A percentile compares a stretch with the other conserved stretches of the same genome.
phyloP scores from a whole-genome alignment of 1,140 invertebrate genomes.

The Phymastichus coffea region DNA sequence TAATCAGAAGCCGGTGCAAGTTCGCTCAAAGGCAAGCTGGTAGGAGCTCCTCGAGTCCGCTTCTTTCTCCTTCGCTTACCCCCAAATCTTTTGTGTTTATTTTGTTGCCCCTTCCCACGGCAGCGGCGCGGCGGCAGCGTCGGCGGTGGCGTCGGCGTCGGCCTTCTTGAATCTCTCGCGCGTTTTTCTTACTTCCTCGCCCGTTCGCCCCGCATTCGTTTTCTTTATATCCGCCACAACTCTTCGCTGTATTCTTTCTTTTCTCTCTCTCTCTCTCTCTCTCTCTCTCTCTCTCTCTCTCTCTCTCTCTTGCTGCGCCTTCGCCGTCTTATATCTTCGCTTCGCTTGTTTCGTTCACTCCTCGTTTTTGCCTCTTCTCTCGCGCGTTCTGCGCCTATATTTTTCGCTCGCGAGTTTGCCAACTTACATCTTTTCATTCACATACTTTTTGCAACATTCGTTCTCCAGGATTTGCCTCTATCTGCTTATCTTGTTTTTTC shows the following conservation, averaged over 20 bases:
- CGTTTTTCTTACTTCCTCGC: slow-evolving; percentile 23
- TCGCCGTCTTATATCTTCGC: not conserved
- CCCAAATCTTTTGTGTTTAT: slow-evolving; percentile 16
- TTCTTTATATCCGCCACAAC: slow-evolving; percentile 21
- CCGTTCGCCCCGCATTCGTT: slow-evolving; percentile 18
- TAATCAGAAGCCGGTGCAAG: slow-evolving; percentile 11
- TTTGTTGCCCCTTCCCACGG: not conserved
- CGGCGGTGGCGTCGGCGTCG: too few species aligned
- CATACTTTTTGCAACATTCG: not conserved
- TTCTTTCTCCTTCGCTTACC: not conserved
- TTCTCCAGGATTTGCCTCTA: too few species aligned
- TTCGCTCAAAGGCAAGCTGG: too few species aligned
- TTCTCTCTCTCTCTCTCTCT: not conserved
- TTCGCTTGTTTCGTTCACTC: not conserved
- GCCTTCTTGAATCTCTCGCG: slow-evolving; percentile 11
- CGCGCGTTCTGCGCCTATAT: not conserved
- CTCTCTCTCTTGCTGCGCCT: too few species aligned
- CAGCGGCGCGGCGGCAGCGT: not conserved
- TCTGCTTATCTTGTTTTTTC: too few species aligned
- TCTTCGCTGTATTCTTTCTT: slow-evolving; percentile 15
- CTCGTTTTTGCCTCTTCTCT: not conserved
- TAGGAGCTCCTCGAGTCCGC: not conserved
- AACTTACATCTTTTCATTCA: slow-evolving; percentile 15
- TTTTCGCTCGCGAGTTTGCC: not conserved
- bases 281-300: not conserved